Evolutionary conservation across 2,113 vertebrate genomes (phyloP), one percentile per base, ranked within the genome.

Genomic region (Otolemur garnettii): DNA sequence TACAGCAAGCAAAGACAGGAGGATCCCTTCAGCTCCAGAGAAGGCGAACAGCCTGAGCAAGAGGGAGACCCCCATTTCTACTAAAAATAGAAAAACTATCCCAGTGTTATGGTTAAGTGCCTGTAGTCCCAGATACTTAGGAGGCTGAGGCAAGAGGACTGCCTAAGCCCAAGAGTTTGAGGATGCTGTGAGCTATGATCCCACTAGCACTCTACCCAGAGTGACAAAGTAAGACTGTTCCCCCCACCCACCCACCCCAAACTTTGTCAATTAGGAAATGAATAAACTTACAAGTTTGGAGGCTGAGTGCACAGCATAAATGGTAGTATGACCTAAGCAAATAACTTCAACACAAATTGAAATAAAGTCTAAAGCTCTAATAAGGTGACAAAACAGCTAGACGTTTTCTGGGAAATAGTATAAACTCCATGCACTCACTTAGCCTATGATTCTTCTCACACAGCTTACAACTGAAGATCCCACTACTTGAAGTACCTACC

Each of bases 401-500:
- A 53, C 38, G 71, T 93, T 8, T 42, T 97, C 57, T 85, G 45
- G 8, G 50, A 53, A 88, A 18, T 30, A 83, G 1, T 42, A 85
- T 19, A 74, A 74, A 50, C 10, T 66, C 33, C 26, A 45, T 38
- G 87, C 10, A 77, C 13, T 90, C 13, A 33, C 19, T 55, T 80
- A 68, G 17, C 21, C 50, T 64, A 13, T 19, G 68, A 60, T 59
- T 94, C 71, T 50, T 82, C 78, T 89, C 69, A 84, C 82, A 66
- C 5, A 50, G 28, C 66, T 91, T 91, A 38, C 66, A 87, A 26
- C 4, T 22, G 33, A 87, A 90, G 50, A 45, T 80, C 69, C 53
- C 30, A 78, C 9, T 72, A 42, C 10, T 75, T 60, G 7, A 75
- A 91, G 53, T 78, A 97, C 93, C 93, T 97, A 97, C 96, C 96